Evolutionary conservation across 2,888 invertebrate species (phyloP).

Genomic region (Drosophila siamana): DNA sequence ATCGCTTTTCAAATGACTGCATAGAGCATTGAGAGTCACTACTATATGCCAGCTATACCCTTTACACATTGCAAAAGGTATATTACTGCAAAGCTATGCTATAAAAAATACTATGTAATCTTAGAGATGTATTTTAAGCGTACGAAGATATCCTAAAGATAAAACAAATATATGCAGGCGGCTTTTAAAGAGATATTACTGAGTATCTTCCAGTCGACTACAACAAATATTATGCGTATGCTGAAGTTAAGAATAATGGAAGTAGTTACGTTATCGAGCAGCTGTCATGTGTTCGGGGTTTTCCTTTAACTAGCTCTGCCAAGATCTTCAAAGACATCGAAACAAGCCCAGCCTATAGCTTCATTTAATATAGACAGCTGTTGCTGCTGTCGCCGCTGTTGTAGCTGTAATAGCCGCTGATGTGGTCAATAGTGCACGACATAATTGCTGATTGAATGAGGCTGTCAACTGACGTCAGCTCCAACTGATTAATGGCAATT

Average conservation of each 20-base stretch:
- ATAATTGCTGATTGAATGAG: constrained; percentile 68
- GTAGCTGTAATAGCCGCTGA: constrained; percentile 8
- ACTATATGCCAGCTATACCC: constrained; percentile 2
- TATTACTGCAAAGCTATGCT: no score
- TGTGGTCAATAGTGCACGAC: constrained; percentile 72
- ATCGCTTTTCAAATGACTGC: constrained; percentile 67
- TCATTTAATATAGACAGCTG: not conserved
- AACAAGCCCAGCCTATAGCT: not conserved
- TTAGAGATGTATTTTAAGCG: no score
- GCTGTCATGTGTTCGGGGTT: constrained; percentile 37
- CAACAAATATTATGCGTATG: constrained; percentile 11
- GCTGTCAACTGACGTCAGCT: constrained; percentile 69
- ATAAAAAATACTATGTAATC: no score
- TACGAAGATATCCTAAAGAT: no score
- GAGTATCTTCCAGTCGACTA: not conserved
- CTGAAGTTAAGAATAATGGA: constrained; percentile 49
- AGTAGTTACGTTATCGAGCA: constrained; percentile 40
- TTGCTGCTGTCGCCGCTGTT: constrained; percentile 2
- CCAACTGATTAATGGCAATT: constrained; percentile 70
- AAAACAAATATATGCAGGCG: no score
- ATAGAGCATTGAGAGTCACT: constrained; percentile 41
- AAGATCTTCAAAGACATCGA: constrained; percentile 43
- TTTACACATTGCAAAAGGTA: not conserved
- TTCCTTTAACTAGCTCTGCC: constrained; percentile 1
- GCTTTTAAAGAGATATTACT: no score